These are phyloP conservation scores for Caenorhabditis angaria DNA, from an alignment of 2,888 invertebrate species.

Conservation along the genomic window DNA sequence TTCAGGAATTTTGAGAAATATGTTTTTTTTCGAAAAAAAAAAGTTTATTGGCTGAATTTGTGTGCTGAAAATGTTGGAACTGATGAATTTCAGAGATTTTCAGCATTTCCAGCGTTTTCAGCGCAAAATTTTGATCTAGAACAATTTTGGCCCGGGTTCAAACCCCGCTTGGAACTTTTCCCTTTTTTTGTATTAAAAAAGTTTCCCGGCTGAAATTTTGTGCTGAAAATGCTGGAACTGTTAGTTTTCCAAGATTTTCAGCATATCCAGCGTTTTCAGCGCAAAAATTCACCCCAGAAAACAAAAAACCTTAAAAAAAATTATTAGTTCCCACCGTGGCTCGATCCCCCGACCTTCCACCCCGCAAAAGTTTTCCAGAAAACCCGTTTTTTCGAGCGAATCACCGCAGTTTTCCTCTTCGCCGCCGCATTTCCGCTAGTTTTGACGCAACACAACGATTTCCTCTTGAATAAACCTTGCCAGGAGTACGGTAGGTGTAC, in stretches of 20 bases:
- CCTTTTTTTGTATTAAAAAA: not conserved
- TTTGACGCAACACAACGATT: constrained; percentile 22
- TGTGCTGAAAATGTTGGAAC: not conserved
- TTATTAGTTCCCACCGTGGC: not conserved
- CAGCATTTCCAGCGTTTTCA: too few relatives aligned
- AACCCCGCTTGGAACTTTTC: not conserved
- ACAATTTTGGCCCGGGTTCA: too few relatives aligned
- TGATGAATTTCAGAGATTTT: not conserved
- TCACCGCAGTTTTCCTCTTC: constrained; percentile 26
- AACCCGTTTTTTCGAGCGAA: constrained; percentile 31
- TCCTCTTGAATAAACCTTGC: constrained; percentile 29
- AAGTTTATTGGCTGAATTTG: not conserved
- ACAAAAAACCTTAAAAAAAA: constrained; percentile 7
- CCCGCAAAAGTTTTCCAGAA: constrained; percentile 15
- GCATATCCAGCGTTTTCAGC: not conserved
- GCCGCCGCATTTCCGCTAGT: constrained; percentile 32
- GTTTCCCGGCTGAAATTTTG: not conserved
- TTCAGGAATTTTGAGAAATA: too few relatives aligned
- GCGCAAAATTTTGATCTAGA: not conserved
- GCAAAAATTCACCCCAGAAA: constrained; percentile 12
- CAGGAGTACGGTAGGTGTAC: constrained; percentile 5
- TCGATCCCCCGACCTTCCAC: not conserved
- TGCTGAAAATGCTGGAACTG: not conserved
- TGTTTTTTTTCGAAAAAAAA: not conserved
- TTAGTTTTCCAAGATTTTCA: not conserved